Conservation (phyloP, 1,140 invertebrate genomes). For the Ceratoteleas bidentatus region DNA sequence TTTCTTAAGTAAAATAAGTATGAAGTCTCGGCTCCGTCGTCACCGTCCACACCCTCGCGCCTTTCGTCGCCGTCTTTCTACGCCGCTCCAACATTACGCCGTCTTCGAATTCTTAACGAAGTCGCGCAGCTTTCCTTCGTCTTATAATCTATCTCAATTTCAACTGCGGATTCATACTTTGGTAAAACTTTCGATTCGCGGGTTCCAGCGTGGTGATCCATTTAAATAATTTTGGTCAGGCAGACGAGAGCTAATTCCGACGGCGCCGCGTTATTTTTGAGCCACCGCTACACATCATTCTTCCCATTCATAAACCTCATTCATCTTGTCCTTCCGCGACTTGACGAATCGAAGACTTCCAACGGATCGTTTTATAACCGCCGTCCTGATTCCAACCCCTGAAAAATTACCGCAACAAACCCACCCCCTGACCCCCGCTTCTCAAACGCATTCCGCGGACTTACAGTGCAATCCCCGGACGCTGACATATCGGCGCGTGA, state of each 20-base stretch:
- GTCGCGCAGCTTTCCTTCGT: conserved; percentile 63
- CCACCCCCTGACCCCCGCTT: background rate
- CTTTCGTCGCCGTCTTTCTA: conserved; percentile 51
- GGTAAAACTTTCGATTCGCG: conserved; percentile 74
- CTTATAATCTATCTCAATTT: conserved; percentile 82
- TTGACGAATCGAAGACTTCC: too few species aligned
- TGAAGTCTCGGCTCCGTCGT: conserved; percentile 72
- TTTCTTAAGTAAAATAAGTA: conserved; percentile 80
- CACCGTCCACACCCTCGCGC: conserved; percentile 62
- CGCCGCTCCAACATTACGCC: conserved; percentile 49
- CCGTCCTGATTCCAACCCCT: too few species aligned
- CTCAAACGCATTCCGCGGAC: conserved; percentile 36
- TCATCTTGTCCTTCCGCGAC: background rate
- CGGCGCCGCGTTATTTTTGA: conserved; percentile 3
- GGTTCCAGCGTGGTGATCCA: conserved; percentile 76
- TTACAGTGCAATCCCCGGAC: background rate
- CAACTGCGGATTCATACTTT: conserved; percentile 75
- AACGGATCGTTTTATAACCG: too few species aligned
- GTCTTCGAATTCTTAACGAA: conserved; percentile 64
- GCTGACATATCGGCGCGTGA: conserved; percentile 26
- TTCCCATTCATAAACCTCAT: background rate
- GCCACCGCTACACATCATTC: background rate
- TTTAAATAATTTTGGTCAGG: conserved; percentile 80
- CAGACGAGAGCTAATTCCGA: conserved; percentile 64
- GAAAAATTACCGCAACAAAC: too few species aligned